Percentiles rank a stretch among this genome's conserved stretches.
Evolutionary conservation across 2,888 invertebrate species (phyloP).

Genomic region (Taphrorychus bicolor): DNA sequence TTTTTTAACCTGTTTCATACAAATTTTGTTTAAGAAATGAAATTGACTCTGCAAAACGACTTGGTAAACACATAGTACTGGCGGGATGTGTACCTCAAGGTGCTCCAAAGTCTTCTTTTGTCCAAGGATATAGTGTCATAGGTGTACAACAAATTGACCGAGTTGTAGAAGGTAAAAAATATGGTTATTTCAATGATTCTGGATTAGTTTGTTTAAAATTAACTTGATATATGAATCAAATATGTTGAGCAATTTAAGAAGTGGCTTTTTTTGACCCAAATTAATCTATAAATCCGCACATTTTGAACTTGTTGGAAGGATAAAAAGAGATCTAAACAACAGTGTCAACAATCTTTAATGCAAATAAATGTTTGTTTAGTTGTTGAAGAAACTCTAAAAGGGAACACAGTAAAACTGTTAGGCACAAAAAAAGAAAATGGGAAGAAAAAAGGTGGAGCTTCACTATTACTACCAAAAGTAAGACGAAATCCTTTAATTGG

Average conservation of each 20-base stretch:
- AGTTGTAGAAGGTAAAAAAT: slow-evolving; percentile 74
- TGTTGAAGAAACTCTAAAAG: slow-evolving; percentile 97
- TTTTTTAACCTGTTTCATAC: background rate
- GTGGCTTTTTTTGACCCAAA: background rate
- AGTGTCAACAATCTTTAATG: too few species aligned
- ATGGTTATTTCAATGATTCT: background rate
- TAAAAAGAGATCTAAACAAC: too few species aligned
- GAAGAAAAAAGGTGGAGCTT: slow-evolving; percentile 84
- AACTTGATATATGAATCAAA: background rate
- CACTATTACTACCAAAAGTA: slow-evolving; percentile 89
- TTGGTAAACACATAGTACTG: slow-evolving; percentile 87
- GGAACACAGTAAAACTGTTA: slow-evolving; percentile 62
- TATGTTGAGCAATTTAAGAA: background rate
- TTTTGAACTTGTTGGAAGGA: too few species aligned
- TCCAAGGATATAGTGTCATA: slow-evolving; percentile 88
- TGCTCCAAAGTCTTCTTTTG: slow-evolving; percentile 73
- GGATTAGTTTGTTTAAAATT: too few species aligned
- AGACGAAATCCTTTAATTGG: slow-evolving; percentile 89
- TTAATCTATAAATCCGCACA: too few species aligned
- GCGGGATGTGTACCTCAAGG: slow-evolving; percentile 99
- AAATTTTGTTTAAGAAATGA: slow-evolving; percentile 70
- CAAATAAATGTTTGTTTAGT: slow-evolving; percentile 61
- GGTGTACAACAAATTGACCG: slow-evolving; percentile 98
- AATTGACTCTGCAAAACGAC: slow-evolving; percentile 75
- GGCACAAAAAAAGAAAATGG: slow-evolving; percentile 81